These are phyloP conservation scores for Lepeophtheirus salmonis DNA, from an alignment of 1,140 invertebrate species.

Conservation along the genomic window DNA sequence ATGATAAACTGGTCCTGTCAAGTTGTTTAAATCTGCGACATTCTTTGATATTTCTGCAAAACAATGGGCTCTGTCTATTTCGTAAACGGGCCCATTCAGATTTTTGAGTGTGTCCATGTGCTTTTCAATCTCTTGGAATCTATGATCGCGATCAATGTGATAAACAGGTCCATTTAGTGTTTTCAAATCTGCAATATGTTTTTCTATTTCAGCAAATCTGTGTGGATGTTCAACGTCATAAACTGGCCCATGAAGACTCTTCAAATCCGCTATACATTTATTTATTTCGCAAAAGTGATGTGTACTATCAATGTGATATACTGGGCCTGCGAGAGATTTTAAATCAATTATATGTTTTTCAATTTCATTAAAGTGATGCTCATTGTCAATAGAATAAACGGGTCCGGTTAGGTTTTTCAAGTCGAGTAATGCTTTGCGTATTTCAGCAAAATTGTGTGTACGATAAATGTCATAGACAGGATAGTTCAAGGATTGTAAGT, in stretches of 20 bases:
- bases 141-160: constrained; percentile 7
- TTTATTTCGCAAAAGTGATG: constrained; percentile 13
- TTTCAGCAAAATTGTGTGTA: constrained; percentile 6
- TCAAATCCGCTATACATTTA: neutral
- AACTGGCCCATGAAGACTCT: constrained; percentile 13
- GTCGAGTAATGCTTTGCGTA: neutral
- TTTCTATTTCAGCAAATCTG: constrained; percentile 13
- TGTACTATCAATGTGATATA: constrained; percentile 7
- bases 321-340: constrained; percentile 8
- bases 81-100: constrained; percentile 9
- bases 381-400: neutral
- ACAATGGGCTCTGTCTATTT: constrained; percentile 13
- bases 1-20: constrained; percentile 14
- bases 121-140: neutral
- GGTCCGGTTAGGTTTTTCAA: neutral
- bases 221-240: constrained; percentile 14
- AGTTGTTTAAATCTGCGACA: neutral
- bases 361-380: constrained; percentile 12
- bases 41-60: constrained; percentile 10
- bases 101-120: neutral
- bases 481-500: constrained; percentile 3
- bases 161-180: constrained; percentile 11
- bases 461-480: constrained; percentile 14
- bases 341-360: constrained; percentile 8
- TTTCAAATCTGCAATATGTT: constrained; percentile 8